Percentiles rank a stretch among this genome's conserved stretches.
phyloP scores from a whole-genome alignment of 2,113 vertebrate genomes.

The Argyrosomus japonicus region DNA sequence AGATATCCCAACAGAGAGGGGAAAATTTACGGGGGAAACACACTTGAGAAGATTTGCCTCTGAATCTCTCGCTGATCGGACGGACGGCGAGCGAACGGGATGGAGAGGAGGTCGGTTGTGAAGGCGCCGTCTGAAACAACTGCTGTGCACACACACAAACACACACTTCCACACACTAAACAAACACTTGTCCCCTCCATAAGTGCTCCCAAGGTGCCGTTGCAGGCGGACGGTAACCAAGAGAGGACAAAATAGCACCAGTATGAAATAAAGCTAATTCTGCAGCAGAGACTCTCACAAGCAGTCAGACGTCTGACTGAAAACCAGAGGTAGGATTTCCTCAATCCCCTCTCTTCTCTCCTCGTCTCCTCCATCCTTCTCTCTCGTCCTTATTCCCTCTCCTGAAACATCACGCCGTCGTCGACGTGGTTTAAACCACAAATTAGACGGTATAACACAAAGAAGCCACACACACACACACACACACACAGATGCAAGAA shows the following conservation, averaged over 20 bases:
- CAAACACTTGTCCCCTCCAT: conserved; percentile 39
- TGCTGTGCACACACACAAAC: neutral
- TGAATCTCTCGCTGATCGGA: conserved; percentile 27
- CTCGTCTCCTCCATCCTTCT: neutral
- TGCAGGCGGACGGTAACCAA: conserved; percentile 53
- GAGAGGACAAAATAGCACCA: conserved; percentile 79
- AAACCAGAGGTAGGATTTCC: conserved; percentile 58
- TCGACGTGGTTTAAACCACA: conserved; percentile 36
- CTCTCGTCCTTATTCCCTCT: conserved; percentile 36
- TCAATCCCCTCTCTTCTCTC: conserved; percentile 14
- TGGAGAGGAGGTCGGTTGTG: conserved; percentile 10
- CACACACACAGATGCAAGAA: conserved; percentile 42
- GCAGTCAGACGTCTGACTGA: conserved; percentile 25
- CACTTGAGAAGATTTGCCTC: conserved; percentile 32
- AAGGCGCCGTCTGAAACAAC: conserved; percentile 68
- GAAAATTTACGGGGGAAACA: conserved; percentile 44
- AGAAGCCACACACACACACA: conserved; percentile 38
- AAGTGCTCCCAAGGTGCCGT: conserved; percentile 44
- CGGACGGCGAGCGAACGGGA: conserved; percentile 19
- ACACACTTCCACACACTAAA: neutral
- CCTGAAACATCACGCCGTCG: conserved; percentile 47
- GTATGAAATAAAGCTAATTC: conserved; percentile 81
- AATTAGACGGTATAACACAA: conserved; percentile 39
- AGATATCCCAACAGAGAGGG: conserved; percentile 45
- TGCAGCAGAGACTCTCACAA: conserved; percentile 58